Conservation (phyloP, 35 echinoderm and acorn worm genomes). For the Antedon bifida region DNA sequence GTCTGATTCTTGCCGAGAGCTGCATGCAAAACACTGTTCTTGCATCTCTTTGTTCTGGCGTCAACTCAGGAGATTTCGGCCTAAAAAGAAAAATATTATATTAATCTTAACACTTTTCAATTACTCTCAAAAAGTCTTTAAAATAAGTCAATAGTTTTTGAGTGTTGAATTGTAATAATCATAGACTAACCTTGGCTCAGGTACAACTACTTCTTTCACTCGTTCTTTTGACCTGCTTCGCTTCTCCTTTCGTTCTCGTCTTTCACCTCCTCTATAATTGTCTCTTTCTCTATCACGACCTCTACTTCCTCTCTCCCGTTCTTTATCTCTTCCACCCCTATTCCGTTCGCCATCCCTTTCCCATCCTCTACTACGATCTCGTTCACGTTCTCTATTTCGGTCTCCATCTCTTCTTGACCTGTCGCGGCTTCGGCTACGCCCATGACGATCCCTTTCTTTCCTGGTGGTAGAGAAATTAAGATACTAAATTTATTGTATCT, state of each 20-base stretch:
- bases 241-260: not conserved
- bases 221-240: not conserved
- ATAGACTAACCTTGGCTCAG: not conserved
- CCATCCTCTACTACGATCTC: not conserved
- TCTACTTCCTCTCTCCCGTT: not conserved
- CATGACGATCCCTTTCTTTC: too few species aligned
- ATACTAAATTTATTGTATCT: not conserved
- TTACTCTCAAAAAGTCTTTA: too few species aligned
- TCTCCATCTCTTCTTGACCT: not conserved
- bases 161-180: too few species aligned
- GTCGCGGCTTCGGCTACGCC: not conserved
- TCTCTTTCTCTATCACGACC: conserved; percentile 1
- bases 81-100: not conserved
- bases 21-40: conserved; percentile 96
- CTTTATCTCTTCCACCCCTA: conserved; percentile 7
- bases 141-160: too few species aligned
- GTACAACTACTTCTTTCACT: not conserved
- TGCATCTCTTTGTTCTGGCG: conserved; percentile 58
- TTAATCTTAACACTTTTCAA: not conserved
- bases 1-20: conserved; percentile 70
- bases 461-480: not conserved
- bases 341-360: conserved; percentile 10
- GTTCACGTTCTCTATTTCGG: not conserved
- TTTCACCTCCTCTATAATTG: not conserved
- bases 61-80: not conserved